Evolutionary conservation across 2,888 invertebrate genomes (phyloP).

Genomic region (Teleogryllus oceanicus): DNA sequence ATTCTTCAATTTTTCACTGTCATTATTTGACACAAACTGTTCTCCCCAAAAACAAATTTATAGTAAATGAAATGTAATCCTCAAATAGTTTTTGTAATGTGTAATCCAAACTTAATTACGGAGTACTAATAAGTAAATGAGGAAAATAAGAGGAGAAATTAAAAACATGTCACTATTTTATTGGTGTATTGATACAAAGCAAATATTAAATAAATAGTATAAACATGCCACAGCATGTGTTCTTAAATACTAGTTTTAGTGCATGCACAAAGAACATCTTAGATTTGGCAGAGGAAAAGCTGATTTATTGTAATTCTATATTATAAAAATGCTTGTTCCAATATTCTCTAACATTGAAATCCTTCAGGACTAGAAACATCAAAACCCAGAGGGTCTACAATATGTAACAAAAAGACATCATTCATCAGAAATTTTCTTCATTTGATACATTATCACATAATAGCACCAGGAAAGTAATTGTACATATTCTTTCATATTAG

Average conservation of each 20-base stretch:
- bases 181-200: conserved; percentile 18
- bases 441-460: background rate
- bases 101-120: too few relatives aligned
- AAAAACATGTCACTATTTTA: background rate
- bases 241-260: background rate
- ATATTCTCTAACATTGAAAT: background rate
- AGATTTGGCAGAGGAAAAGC: background rate
- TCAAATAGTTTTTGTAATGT: too few relatives aligned
- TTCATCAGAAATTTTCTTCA: background rate
- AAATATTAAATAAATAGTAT: conserved; percentile 18
- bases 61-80: too few relatives aligned
- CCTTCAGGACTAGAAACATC: background rate
- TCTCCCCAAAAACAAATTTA: too few relatives aligned
- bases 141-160: background rate
- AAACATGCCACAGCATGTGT: background rate
- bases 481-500: background rate
- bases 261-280: background rate
- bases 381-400: background rate
- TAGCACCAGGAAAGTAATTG: background rate
- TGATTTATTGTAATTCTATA: too few relatives aligned
- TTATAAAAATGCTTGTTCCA: too few relatives aligned
- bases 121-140: too few relatives aligned
- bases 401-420: background rate
- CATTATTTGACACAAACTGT: too few relatives aligned
- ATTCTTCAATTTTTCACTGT: too few relatives aligned